Evolutionary conservation across 2,888 invertebrate genomes (phyloP), one percentile per base, ranked within the genome.

Genomic region (Ophonus ardosiacus): DNA sequence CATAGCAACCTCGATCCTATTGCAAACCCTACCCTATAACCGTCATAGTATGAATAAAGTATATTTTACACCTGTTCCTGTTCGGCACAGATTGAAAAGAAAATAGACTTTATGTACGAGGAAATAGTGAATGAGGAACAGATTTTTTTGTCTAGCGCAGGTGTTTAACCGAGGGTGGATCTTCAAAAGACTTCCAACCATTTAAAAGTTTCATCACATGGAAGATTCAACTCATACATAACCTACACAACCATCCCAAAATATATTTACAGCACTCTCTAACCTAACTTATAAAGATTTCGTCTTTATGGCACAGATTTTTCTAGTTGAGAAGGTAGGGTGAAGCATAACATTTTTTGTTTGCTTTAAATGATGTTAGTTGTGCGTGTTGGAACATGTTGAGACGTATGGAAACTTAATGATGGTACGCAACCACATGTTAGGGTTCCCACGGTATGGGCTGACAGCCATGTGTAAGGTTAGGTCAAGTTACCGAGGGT

Each of bases 391-490:
- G 59, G 7, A 40, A 80, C 63, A 63, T 80, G 24, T 80, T 40
- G 38, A 56, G 24, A 10, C n/a, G 40, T 18, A 43, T 15, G 51
- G 80, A 61, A 61, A 80, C 17, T 21, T 80, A 17, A 80, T 80
- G 56, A 17, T 88, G 89, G 88, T 87, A 89, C 86, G 86, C 84
- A 83, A 89, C 88, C 90, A 90, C 90, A 90, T 90, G 90, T 90
- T 90, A 88, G 83, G 87, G 88, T 90, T 90, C 90, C 90, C 90
- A 90, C 90, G 90, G 88, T 88, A 88, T 86, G 86, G 88, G 88
- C 88, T 88, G 88, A 31, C 80, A 61, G 88, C 88, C 90, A 89
- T 89, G 89, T 89, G 86, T 86, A 87, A 87, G 86, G 87, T 88
- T 88, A 88, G 88, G 87, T 88, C 87, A 85, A 86, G 88, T 88